These are phyloP conservation scores for Oreochromis mossambicus DNA, from an alignment of 2,797 vertebrate species.

Conservation along the genomic window DNA sequence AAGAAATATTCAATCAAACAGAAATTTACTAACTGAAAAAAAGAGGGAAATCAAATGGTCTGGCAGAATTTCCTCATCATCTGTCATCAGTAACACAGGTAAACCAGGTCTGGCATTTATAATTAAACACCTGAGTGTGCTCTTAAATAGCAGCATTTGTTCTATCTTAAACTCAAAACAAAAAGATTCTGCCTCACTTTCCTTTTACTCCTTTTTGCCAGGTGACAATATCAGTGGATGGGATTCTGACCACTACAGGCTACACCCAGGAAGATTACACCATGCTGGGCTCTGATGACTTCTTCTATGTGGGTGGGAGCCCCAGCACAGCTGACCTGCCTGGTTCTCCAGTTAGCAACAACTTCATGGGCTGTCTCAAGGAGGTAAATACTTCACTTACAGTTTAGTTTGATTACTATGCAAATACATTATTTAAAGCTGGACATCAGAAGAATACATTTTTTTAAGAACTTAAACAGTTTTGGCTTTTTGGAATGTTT, in stretches of 20 bases:
- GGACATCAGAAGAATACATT: background rate
- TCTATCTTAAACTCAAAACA: background rate
- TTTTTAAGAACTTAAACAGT: background rate
- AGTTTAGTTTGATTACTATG: background rate
- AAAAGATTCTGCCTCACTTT: background rate
- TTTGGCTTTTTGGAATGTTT: background rate
- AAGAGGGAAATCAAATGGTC: background rate
- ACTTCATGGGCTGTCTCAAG: slow-evolving; percentile 99
- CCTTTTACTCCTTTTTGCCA: slow-evolving; percentile 50
- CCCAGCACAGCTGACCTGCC: slow-evolving; percentile 96
- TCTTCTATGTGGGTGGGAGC: slow-evolving; percentile 97
- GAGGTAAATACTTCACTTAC: slow-evolving; percentile 78
- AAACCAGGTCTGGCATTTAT: background rate
- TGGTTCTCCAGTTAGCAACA: slow-evolving; percentile 97
- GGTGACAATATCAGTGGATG: slow-evolving; percentile 99
- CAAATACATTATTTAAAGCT: background rate
- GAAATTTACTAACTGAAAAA: background rate
- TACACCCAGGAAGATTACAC: slow-evolving; percentile 99
- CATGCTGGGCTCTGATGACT: slow-evolving; percentile 97
- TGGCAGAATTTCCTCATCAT: background rate
- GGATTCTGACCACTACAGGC: slow-evolving; percentile 96
- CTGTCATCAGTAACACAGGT: background rate
- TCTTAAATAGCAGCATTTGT: background rate
- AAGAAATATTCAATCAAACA: background rate
- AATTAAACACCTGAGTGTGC: background rate